Evolutionary conservation across 2,113 vertebrate species (phyloP), one percentile per base, ranked within the genome.

Genomic region (Boleophthalmus pectinirostris): DNA sequence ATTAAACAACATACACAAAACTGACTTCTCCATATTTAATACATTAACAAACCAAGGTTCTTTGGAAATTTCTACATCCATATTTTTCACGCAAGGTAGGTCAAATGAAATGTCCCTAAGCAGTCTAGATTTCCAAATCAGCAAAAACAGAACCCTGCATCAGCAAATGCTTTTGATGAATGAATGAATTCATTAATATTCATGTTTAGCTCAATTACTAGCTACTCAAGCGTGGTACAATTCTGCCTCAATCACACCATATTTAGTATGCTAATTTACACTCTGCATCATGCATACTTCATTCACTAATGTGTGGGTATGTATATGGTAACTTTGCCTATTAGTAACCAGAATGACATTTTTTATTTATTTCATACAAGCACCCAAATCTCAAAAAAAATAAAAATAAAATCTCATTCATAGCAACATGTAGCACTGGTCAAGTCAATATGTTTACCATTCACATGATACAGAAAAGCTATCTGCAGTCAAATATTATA

Each of bases 101-200:
- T 54, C 51, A 20, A 61, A 33, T 61, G 8, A 61, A 61, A 16
- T 61, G 25, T 25, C 24, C 14, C 25, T 18, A 33, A 61, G 33
- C 58, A 33, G 7, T 16, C 4, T 18, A 20, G n/a, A n/a, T 16
- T 61, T 5, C 58, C 24, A 29, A 61, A 61, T 61, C 58, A 61
- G 58, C 58, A 33, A 1, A 33, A 61, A 33, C 5, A 61, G 25
- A 15, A 5, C 58, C 18, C 58, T 33, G 58, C 8, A 10, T 61
- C 25, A 61, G 25, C 25, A 33, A 60, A 20, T 2, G 25, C 25
- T 33, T 33, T 33, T 61, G 25, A 25, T 58, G 56, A 24, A 61
- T 61, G 25, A 61, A 61, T 56, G 53, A 56, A 56, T 56, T 23
- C 20, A n/a, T 60, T 60, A 60, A 61, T 61, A 61, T 33, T 61